Percentiles rank a stretch among this genome's conserved stretches.
Conservation (phyloP, 2,113 vertebrate genomes). For the Nesogale talazaci region DNA sequence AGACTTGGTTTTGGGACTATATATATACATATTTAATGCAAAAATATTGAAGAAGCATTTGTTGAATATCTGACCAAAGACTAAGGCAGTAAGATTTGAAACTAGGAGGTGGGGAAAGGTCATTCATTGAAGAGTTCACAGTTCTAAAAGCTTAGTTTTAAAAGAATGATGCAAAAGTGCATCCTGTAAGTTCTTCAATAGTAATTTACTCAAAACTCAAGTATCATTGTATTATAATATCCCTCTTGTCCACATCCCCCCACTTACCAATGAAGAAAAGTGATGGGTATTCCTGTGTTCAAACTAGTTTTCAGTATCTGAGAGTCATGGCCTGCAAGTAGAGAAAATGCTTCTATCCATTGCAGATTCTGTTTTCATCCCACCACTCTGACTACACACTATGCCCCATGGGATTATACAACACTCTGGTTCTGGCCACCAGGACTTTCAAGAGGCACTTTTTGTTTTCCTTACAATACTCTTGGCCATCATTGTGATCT, state of each 20-base stretch:
- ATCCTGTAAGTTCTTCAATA: neutral
- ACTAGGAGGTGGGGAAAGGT: neutral
- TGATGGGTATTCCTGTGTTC: neutral
- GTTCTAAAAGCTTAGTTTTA: neutral
- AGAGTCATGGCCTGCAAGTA: neutral
- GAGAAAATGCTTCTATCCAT: neutral
- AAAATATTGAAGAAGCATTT: neutral
- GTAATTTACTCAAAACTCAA: neutral
- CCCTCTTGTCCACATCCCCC: neutral
- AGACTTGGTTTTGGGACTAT: too few relatives aligned
- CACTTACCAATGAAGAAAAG: neutral
- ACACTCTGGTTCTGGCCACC: neutral
- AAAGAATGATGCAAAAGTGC: neutral
- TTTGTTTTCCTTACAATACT: neutral
- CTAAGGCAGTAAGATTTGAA: neutral
- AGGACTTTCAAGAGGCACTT: neutral
- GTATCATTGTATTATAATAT: neutral
- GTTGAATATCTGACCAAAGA: neutral
- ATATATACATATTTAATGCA: too few relatives aligned
- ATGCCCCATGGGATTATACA: neutral
- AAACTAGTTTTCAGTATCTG: conserved; percentile 20
- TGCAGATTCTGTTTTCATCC: neutral
- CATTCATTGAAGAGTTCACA: neutral
- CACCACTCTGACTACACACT: neutral
- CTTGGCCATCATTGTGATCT: neutral